Evolutionary conservation across 2,888 invertebrate genomes (phyloP).

Genomic region (Eugnorisma glareosa): DNA sequence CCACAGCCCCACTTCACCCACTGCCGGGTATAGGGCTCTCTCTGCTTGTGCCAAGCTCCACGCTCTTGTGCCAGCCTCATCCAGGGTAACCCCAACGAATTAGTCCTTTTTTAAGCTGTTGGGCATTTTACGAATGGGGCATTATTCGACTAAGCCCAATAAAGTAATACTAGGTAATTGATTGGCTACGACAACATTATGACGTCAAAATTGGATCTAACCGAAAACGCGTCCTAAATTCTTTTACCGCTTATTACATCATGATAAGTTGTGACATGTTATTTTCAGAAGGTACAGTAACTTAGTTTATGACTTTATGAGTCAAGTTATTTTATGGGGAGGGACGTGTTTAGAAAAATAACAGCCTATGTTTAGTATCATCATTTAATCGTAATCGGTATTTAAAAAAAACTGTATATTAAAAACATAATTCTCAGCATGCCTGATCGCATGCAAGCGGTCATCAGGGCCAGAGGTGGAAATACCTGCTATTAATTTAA

Average conservation of each 20-base stretch:
- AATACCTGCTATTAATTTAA: no score
- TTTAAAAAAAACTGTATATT: neutral
- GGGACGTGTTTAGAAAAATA: slow-evolving; percentile 25
- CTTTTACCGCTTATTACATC: slow-evolving; percentile 47
- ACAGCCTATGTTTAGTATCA: neutral
- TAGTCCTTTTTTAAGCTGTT: no score
- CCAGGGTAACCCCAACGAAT: no score
- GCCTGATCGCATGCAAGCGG: no score
- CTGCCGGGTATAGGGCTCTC: no score
- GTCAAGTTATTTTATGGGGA: slow-evolving; percentile 27
- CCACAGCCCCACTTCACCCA: no score
- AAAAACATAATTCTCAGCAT: no score
- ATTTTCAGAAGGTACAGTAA: slow-evolving; percentile 47
- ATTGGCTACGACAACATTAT: slow-evolving; percentile 30
- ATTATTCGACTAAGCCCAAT: no score
- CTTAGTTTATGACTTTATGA: slow-evolving; percentile 34
- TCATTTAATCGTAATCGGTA: neutral
- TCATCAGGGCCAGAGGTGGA: no score
- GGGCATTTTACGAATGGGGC: no score
- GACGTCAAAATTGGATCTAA: slow-evolving; percentile 39
- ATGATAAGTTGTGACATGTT: slow-evolving; percentile 55
- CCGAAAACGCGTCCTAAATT: slow-evolving; percentile 47
- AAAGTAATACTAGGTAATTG: neutral
- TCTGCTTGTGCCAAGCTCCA: no score
- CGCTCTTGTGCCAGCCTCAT: no score